Evolutionary conservation across 2,888 invertebrate genomes (phyloP), one percentile per base, ranked within the genome.

Genomic region (Coelopa pilipes): DNA sequence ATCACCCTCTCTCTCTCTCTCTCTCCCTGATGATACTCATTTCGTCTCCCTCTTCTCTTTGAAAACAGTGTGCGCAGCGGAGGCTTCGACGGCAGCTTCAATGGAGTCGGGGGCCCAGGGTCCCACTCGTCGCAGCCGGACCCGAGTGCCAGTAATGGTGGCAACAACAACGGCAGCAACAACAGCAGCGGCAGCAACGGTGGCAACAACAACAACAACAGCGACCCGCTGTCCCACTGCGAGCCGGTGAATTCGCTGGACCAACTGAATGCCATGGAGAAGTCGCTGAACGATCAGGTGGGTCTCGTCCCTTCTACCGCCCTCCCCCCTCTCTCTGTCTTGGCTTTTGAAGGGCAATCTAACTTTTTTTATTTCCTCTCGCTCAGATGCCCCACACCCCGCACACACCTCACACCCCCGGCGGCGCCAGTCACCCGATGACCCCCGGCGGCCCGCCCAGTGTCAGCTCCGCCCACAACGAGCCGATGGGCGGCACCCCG

Each of bases 201-300:
- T 76, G 93, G 93, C 67, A 72, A 70, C 70, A 78, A 62, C 76
- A 77, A 70, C 77, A 77, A 77, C 76, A 93, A 93, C 67, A 89
- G 89, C 77, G 94, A 94, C 70, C 94, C 95, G 13, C 88, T 95
- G 75, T 93, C 94, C 47, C 95, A 95, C 87, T 89, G 92, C 84
- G 96, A 96, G 79, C 94, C 94, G 21, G 95, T 95, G 75, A 95
- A 94, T 84, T 94, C 95, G n/a, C 89, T 96, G 79, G 96, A 96
- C 88, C 96, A 96, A 63, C 90, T 96, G 10, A 96, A 96, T 84
- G 96, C 96, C 69, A 96, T 96, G 94, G 96, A 96, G 86, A 96
- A 96, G 87, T 94, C 95, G 81, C 89, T 96, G 70, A 95, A 93
- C 85, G 96, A 96, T 88, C 96, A 96, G 92, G 95, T 94, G 89